phyloP scores from a whole-genome alignment of 2,797 vertebrate species.

The Neomorphus geoffroyi region DNA sequence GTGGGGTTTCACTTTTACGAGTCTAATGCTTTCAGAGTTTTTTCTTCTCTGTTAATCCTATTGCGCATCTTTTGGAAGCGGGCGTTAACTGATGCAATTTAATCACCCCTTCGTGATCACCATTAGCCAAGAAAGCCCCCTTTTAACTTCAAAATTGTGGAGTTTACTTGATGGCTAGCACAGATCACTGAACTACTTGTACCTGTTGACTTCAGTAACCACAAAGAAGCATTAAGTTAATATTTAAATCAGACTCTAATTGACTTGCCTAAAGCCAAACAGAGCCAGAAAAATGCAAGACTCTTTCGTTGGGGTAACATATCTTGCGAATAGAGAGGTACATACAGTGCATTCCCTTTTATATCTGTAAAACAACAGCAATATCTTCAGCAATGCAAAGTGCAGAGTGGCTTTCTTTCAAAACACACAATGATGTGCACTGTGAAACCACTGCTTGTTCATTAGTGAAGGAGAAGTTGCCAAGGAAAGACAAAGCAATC shows the following conservation, averaged over 20 bases:
- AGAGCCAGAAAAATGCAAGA: not conserved
- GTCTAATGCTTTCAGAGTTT: not conserved
- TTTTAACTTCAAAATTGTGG: not conserved
- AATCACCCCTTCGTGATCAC: not conserved
- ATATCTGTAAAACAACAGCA: not conserved
- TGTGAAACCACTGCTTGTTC: not conserved
- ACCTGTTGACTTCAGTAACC: not conserved
- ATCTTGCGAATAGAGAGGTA: not conserved
- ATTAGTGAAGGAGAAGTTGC: not conserved
- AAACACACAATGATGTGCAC: not conserved
- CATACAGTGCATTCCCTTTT: not conserved
- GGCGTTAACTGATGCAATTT: not conserved
- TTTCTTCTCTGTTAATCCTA: not conserved
- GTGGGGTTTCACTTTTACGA: not conserved
- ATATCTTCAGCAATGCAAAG: not conserved
- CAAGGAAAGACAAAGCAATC: not conserved
- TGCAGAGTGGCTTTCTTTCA: not conserved
- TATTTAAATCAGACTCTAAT: not conserved
- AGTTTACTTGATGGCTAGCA: not conserved
- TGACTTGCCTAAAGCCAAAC: not conserved
- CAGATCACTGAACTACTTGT: not conserved
- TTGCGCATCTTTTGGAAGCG: not conserved
- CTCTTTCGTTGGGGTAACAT: not conserved
- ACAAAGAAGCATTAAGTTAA: not conserved
- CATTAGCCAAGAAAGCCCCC: not conserved